Evolutionary conservation across 2,797 vertebrate genomes (phyloP).

Genomic region (Galaxias olidus): DNA sequence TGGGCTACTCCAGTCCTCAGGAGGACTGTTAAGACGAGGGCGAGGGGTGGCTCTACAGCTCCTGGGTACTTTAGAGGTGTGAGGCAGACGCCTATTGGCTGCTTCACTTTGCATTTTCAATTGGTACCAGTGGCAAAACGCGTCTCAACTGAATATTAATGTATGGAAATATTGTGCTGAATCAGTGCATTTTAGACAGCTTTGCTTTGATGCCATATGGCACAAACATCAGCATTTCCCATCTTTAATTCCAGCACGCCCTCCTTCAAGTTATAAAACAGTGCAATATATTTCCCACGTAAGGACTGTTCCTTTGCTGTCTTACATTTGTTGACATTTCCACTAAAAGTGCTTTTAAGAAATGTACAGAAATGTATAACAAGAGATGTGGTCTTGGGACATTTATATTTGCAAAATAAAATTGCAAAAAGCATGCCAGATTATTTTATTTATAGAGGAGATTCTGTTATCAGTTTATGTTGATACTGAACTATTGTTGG

Average conservation of each 20-base stretch:
- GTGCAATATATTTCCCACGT: constrained; percentile 1
- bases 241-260: constrained; percentile 15
- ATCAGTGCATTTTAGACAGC: constrained; percentile 55
- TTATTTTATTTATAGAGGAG: no score
- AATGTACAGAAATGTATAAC: background rate
- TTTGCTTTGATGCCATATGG: constrained; percentile 51
- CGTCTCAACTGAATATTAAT: constrained; percentile 67
- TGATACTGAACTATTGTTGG: no score
- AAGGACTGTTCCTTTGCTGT: no score
- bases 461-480: no score
- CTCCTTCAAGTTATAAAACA: constrained; percentile 13
- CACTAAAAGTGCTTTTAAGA: background rate
- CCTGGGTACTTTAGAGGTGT: constrained; percentile 31
- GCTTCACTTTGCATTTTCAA: constrained; percentile 65
- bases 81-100: constrained; percentile 28
- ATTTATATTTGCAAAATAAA: no score
- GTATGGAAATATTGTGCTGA: constrained; percentile 60
- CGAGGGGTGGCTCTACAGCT: constrained; percentile 44
- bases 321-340: no score
- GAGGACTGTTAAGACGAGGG: constrained; percentile 36
- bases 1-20: constrained; percentile 30
- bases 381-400: no score
- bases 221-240: constrained; percentile 65
- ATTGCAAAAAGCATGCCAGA: no score
- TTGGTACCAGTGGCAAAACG: constrained; percentile 65